Evolutionary conservation across 2,888 invertebrate genomes (phyloP), one percentile per base, ranked within the genome.

Genomic region (Smittia sp.): DNA sequence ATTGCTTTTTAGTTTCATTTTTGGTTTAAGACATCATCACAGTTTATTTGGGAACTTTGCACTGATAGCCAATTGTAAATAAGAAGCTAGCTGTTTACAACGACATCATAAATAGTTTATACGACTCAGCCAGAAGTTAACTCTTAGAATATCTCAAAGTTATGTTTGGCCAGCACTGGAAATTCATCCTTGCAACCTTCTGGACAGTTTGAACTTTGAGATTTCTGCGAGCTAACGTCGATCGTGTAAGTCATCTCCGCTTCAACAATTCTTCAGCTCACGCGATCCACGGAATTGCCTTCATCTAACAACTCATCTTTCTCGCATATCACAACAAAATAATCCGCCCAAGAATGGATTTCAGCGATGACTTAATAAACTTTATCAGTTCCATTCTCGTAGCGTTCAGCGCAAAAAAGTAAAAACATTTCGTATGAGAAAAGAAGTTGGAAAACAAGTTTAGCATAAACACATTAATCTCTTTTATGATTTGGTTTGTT

Each of bases 31-130:
- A n/a, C n/a, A n/a, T n/a, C n/a, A n/a, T n/a, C n/a, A n/a, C n/a
- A n/a, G n/a, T n/a, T n/a, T n/a, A n/a, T 58, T 22, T 1, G 22
- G 18, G 58, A n/a, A 1, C 18, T 7, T 58, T 58, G 22, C 58
- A 58, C 18, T 58, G 58, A 58, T 58, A 58, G 58, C 58, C 22
- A 58, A 58, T n/a, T n/a, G 2, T 11, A 13, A 46, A 46, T 58
- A 58, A 58, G 18, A 58, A 58, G 58, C 58, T 4, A 58, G 58
- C 18, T 58, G 58, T 18, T 58, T 22, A 58, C 58, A 58, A 58
- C 58, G 58, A 58, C 58, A 58, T 9, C 32, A 32, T 32, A 32
- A 38, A 38, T 38, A 38, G 11, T 38, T 38, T 52, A n/a, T 9
- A 52, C 15, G 15, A 2, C 9, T 58, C 22, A 18, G 9, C n/a